Evolutionary conservation across 2,113 vertebrate species (phyloP), one percentile per base, ranked within the genome.

Genomic region (Toxotes jaculatrix): DNA sequence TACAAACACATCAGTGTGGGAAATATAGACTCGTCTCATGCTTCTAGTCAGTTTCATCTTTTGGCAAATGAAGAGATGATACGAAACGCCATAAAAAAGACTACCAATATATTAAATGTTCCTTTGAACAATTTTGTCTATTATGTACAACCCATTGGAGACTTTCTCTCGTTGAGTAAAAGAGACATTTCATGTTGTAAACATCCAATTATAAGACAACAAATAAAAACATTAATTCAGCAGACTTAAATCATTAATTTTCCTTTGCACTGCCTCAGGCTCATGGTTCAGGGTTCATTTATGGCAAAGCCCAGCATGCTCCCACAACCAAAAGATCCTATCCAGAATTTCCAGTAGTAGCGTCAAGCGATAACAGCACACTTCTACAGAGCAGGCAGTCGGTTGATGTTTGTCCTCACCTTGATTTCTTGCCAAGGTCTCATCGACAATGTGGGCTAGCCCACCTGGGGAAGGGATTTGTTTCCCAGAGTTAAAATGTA

Each of bases 351-450:
- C 5, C 47, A 36, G 65, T 59, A 64, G 45, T 75, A 72, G 73
- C 53, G 69, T 76, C 17, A 19, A 71, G 57, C 17, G 45, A 74
- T 65, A 79, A 34, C 76, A 51, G 59, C 32, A 40, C 9, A 34
- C 23, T 63, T 56, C 27, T 62, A 56, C 53, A 45, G 19, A 60
- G 60, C 65, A 72, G 9, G 56, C 84, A 49, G 23, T 60, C 42
- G 0, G 51, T 59, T 60, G 34, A 75, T 74, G 79, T 65, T 80
- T 75, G 16, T n/a, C 78, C 69, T 74, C 74, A 49, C 63, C 74
- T 84, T 82, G 77, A 82, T 89, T 86, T 86, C 78, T 21, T 69
- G 83, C 83, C 86, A 87, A 68, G 61, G 74, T 86, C 57, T 65
- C 67, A 78, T 64, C 3, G 16, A 59, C 57, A 56, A 70, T 68